Base-by-base conservation (phyloP, 1,140 invertebrate genomes). In the Drosophila pseudoananassae region DNA sequence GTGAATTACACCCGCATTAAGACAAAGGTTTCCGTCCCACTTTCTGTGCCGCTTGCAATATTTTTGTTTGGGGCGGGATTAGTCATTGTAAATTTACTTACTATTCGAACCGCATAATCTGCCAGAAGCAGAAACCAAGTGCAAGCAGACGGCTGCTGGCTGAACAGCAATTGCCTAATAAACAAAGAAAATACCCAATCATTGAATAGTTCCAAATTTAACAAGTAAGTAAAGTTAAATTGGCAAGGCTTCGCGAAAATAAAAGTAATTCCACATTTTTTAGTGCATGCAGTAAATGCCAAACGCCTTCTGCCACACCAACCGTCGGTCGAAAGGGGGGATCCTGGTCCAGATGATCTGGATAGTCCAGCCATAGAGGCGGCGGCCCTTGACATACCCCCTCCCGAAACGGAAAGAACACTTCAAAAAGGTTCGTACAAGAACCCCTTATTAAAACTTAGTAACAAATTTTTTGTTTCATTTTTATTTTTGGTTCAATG, bases 331-430 rank as follows among this genome's bases (percentile, higher is more conserved):
- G 90, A 91, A 14, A 60, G 56, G 6, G 90, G 90, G 6, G 55
- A 50, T 4, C 56, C 78, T 1, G 69, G 88, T 59, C 87, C 90
- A 17, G 77, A 91, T 49, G 90, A 91, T 2, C 76, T 88, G 12
- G 91, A 92, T 17, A 92, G 90, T 51, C 87, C 91, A 5, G 90
- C 78, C 43, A 89, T 92, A 5, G 90, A 91, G 68, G 76, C 87
- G 2, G 90, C 80, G 14, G 69, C 73, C 4, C 52, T 92, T 36
- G 84, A 76, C 46, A 91, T 91, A 29, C 61, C 73, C 3, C 29
- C 72, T 9, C 65, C 69, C 15, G 43, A 61, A 20, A 14, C 63
- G 3, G 75, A 79, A 9, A 74, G 74, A 54, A 38, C 63, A 0
- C 31, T 66, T 7, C 64, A 76, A 57, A 87, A 90, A 72, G 87